Evolutionary conservation across 2,113 vertebrate species (phyloP), one percentile per base, ranked within the genome.

Genomic region (Phocoena sinus): DNA sequence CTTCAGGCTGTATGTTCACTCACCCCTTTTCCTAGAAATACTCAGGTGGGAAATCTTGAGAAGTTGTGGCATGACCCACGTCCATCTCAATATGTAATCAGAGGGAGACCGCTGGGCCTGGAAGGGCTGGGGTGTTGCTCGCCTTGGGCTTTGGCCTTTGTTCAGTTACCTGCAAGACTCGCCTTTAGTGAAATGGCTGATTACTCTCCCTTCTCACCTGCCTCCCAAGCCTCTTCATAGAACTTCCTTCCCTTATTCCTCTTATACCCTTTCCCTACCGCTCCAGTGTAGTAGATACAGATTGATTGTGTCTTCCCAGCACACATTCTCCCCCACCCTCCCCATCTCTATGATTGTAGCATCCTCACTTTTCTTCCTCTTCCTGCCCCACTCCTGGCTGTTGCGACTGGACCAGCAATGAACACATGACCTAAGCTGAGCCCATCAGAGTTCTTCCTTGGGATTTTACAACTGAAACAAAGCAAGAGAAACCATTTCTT

Each of bases 371-470:
- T 77, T 71, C 41, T 25, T 13, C 18, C 10, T 86, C 41, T 84
- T 76, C 31, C 60, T 76, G 76, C 25, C 31, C 41, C 53, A 1
- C 65, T 17, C 10, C 41, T 36, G 26, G 47, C 65, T 21, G 2
- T 6, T 62, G 65, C 60, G 50, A 85, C 71, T 77, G 90, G 87
- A 15, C 28, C 36, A 58, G 33, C 14, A 58, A 50, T 58, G 41
- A 76, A 44, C 58, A 80, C 82, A 26, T 76, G 71, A 73, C 38
- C 25, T 11, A 44, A 58, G 25, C 2, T 77, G 60, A 89, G 28
- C 73, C 74, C 70, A 89, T 89, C 23, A 31, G 60, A 81, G 44
- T 26, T 44, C 68, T 96, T 76, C 60, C 36, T 77, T 31, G 44
- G 17, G 63, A 79, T 91, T 91, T 73, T 26, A 68, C 20, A 80